Percentiles rank a stretch among this genome's conserved stretches.
Evolutionary conservation across 2,797 vertebrate genomes (phyloP).

Genomic region (Enteromius trimaculatus): DNA sequence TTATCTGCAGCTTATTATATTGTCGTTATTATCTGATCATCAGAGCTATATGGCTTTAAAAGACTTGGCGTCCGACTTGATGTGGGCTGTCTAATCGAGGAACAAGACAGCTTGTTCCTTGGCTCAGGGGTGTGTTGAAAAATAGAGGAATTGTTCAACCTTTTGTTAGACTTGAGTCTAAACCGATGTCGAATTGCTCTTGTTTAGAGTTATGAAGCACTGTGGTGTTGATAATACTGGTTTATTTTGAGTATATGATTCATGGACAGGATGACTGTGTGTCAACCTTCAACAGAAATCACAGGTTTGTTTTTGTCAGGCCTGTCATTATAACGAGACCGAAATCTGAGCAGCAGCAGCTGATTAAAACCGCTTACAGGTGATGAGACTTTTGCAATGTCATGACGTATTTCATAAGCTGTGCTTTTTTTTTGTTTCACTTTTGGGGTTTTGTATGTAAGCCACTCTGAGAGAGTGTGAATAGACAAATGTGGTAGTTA

Average conservation of each 20-base stretch:
- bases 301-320: constrained; percentile 29
- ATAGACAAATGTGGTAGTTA: background rate
- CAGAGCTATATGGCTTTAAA: background rate
- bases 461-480: background rate
- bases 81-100: constrained; percentile 6
- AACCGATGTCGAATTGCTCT: background rate
- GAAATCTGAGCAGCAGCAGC: background rate
- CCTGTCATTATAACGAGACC: constrained; percentile 28
- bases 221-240: background rate
- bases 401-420: background rate
- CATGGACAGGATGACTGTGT: constrained; percentile 6
- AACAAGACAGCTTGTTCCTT: constrained; percentile 5
- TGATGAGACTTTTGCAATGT: constrained; percentile 21
- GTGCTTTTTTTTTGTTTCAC: constrained; percentile 4
- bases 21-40: background rate
- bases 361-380: background rate
- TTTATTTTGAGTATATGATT: constrained; percentile 29
- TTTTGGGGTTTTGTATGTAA: background rate
- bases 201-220: background rate
- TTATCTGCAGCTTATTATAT: background rate
- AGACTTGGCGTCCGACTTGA: background rate
- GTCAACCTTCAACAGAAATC: constrained; percentile 33
- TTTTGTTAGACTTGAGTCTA: background rate
- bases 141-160: constrained; percentile 27
- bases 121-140: constrained; percentile 27